phyloP scores from a whole-genome alignment of 2,888 invertebrate genomes.

The Rotaria magnacalcarata region DNA sequence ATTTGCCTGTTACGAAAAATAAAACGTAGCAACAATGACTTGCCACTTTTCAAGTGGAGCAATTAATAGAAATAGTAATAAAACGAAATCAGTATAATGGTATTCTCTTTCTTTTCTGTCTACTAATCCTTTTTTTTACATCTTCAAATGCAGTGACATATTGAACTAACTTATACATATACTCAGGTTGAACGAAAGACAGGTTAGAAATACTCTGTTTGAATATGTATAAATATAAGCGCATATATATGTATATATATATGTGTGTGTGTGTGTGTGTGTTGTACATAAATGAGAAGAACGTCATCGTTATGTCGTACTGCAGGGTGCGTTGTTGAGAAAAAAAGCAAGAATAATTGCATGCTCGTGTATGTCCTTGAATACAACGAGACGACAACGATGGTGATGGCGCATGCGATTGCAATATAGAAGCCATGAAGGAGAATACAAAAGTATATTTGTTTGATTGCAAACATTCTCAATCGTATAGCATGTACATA shows the following conservation, averaged over 20 bases:
- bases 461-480: neutral
- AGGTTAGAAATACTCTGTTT: constrained; percentile 3
- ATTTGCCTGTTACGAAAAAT: neutral
- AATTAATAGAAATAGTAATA: neutral
- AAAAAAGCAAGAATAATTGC: constrained; percentile 21
- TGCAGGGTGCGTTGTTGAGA: constrained; percentile 12
- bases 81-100: neutral
- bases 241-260: neutral
- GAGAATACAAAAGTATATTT: neutral
- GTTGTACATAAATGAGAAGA: neutral
- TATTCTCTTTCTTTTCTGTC: neutral
- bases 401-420: neutral
- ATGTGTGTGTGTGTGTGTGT: neutral
- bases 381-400: constrained; percentile 6
- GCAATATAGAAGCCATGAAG: neutral
- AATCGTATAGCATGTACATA: neutral
- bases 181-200: neutral
- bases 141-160: neutral
- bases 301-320: neutral
- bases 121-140: neutral
- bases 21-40: neutral
- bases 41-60: neutral
- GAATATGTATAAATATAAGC: neutral
- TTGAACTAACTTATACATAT: neutral
- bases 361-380: neutral